Evolutionary conservation across 2,888 invertebrate species (phyloP).

Genomic region (Drosophila koepferae): DNA sequence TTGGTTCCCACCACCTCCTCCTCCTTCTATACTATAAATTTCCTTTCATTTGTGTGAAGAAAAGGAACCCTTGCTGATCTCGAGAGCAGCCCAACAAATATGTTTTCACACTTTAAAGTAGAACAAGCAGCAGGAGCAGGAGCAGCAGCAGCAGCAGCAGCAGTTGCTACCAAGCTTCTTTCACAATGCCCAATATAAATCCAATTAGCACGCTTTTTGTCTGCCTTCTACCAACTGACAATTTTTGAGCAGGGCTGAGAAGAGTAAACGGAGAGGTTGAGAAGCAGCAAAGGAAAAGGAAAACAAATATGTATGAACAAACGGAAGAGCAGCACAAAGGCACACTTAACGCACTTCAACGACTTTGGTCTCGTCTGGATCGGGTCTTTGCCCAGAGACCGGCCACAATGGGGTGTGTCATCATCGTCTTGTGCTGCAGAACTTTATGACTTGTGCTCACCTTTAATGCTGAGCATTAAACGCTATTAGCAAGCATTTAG

Average conservation of each 20-base stretch:
- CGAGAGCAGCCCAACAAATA: conserved; percentile 5
- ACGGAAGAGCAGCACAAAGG: conserved; percentile 58
- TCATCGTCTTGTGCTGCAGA: conserved; percentile 35
- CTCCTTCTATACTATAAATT: neutral
- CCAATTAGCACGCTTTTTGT: conserved; percentile 81
- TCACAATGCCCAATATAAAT: conserved; percentile 67
- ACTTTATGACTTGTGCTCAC: conserved; percentile 79
- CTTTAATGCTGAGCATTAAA: conserved; percentile 76
- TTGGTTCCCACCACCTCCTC: conserved; percentile 6
- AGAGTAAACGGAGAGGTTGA: neutral
- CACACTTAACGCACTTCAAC: conserved; percentile 45
- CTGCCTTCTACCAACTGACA: conserved; percentile 38
- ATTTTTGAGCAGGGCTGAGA: conserved; percentile 18
- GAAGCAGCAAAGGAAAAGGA: conserved; percentile 8
- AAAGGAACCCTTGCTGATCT: neutral
- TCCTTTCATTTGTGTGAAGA: neutral
- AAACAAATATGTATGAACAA: conserved; percentile 43
- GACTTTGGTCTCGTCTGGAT: conserved; percentile 7
- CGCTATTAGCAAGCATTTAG: conserved; percentile 80
- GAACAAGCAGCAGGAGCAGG: conserved; percentile 9
- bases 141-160: conserved; percentile 22
- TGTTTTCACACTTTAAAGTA: conserved; percentile 54
- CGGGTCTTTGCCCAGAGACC: conserved; percentile 5
- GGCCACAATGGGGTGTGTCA: conserved; percentile 51
- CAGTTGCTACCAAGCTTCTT: conserved; percentile 46